Evolutionary conservation across 2,888 invertebrate genomes (phyloP), one percentile per base, ranked within the genome.

Genomic region (Platycnemis pennipes): DNA sequence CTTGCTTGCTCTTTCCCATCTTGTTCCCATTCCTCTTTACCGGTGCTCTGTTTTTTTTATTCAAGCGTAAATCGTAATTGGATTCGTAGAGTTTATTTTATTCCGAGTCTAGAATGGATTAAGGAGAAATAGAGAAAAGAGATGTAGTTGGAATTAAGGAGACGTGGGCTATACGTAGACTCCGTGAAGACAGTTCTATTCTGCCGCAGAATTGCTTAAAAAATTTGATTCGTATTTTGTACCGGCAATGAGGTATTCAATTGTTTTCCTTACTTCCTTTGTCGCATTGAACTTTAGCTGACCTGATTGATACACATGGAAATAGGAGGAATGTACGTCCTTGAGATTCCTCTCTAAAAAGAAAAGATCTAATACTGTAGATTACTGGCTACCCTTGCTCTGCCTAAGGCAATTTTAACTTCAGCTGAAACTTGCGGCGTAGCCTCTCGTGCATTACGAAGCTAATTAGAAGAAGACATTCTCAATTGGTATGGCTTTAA

Each of bases 41-140:
- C 63, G n/a, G n/a, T n/a, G n/a, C n/a, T n/a, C n/a, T n/a, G n/a
- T n/a, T n/a, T n/a, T n/a, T n/a, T n/a, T n/a, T n/a, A n/a, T 16
- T 63, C 89, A 0, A 8, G 26, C 56, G 56, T 56, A 77, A 77
- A 37, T 77, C 4, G 26, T 44, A 91, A 63, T 91, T 69, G 42
- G 89, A 89, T 89, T 37, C 89, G 26, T 56, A 11, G 42, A 53
- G 56, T 89, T 56, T 56, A 56, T 56, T 69, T 69, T n/a, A 42
- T 69, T 91, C 63, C n/a, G 13, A 26, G 69, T 69, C 44, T n/a
- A n/a, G n/a, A 42, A 44, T 11, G 37, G 63, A 63, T 46, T 42
- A 26, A 4, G 13, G 19, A 37, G 26, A 89, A 53, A 42, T 22
- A 19, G 88, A 3, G 31, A 11, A 42, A 89, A 42, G 63, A 44